Evolutionary conservation across 2,113 vertebrate species (phyloP), one percentile per base, ranked within the genome.

Genomic region (Psettodes erumei): DNA sequence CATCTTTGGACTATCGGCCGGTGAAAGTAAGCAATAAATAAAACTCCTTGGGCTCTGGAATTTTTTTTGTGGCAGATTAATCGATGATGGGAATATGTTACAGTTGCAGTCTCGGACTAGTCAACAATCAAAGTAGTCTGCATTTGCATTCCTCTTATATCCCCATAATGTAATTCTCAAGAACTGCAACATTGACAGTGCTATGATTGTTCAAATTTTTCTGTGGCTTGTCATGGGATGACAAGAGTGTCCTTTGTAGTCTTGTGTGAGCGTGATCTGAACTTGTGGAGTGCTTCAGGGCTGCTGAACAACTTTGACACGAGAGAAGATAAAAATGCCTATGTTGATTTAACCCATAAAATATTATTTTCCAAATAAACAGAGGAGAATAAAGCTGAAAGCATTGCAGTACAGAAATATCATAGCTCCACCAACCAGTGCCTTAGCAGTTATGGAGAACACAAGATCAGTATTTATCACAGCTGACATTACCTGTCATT

Each of bases 221-320:
- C 45, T 25, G 18, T 71, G 66, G 40, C 65, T 77, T 79, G 73
- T 91, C 87, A 89, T 54, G 85, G 65, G 85, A 81, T 81, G 75
- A 88, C 89, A 88, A 25, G 71, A 72, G 51, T 47, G 37, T 68
- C 48, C 64, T 85, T 77, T 90, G 79, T 90, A 47, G 56, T 67
- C 58, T 68, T 70, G 35, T 53, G 48, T 33, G 47, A 35, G 66
- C 84, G 73, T 82, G 71, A 86, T 79, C 47, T 65, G 58, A 86
- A 84, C 59, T 78, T 78, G 63, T 80, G 75, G 21, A 62, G 56
- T 43, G 81, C 76, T 58, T 19, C 25, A 3, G 63, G 78, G 82
- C 50, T 40, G 68, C 33, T 53, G 51, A 55, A 0, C 48, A 55
- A 50, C 23, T 30, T n/a, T 66, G 60, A 72, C 75, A 78, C 75